Conservation (phyloP, 2,888 invertebrate genomes). For the Phasia obesa region DNA sequence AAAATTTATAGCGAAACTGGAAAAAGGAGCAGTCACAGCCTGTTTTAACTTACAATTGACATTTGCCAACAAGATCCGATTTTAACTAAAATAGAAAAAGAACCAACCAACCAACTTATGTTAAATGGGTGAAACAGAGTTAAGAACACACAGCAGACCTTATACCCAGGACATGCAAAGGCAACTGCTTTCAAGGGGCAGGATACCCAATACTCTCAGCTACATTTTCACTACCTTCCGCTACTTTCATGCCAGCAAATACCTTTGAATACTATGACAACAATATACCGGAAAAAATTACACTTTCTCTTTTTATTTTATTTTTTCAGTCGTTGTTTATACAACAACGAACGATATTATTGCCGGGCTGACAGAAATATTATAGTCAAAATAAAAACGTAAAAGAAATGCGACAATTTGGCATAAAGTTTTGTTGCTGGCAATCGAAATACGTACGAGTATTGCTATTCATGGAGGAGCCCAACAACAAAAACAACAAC, state of each 20-base stretch:
- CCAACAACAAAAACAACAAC: background rate
- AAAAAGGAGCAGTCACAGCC: conserved; percentile 41
- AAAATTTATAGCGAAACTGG: background rate
- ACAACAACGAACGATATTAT: conserved; percentile 16
- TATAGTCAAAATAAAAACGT: conserved; percentile 22
- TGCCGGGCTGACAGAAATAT: conserved; percentile 47
- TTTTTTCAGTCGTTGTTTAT: background rate
- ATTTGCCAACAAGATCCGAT: conserved; percentile 69
- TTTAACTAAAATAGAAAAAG: conserved; percentile 18
- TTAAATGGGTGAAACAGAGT: conserved; percentile 33
- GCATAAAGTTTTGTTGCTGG: conserved; percentile 53
- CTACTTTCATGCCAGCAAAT: background rate
- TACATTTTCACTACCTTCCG: background rate
- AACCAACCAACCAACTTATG: background rate
- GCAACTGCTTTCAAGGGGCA: background rate
- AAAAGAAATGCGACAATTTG: conserved; percentile 59
- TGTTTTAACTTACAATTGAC: conserved; percentile 67
- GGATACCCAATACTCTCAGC: background rate
- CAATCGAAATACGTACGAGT: conserved; percentile 9
- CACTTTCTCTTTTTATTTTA: conserved; percentile 55
- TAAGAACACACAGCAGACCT: conserved; percentile 7
- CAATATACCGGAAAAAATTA: conserved; percentile 63
- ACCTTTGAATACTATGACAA: conserved; percentile 41
- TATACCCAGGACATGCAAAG: background rate
- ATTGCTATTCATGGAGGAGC: conserved; percentile 9